phyloP scores from a whole-genome alignment of 2,888 invertebrate species.

The Dasysyrphus albostriatus region DNA sequence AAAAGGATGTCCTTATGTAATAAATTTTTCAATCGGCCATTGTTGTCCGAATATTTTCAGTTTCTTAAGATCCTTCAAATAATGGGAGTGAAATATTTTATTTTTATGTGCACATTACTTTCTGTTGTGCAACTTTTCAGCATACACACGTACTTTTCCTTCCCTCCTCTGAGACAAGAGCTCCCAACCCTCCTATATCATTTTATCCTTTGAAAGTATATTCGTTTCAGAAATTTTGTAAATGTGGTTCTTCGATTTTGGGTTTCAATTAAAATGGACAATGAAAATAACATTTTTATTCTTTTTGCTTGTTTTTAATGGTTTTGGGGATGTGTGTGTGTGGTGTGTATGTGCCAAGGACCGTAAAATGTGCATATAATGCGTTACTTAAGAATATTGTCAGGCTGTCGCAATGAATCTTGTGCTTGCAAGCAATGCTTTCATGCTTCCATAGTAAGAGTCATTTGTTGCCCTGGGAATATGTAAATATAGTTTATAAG shows the following conservation, averaged over 20 bases:
- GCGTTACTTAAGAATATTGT: constrained; percentile 60
- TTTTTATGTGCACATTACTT: constrained; percentile 75
- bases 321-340: constrained; percentile 16
- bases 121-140: constrained; percentile 68
- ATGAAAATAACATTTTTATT: constrained; percentile 44
- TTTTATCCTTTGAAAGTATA: constrained; percentile 21
- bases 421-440: constrained; percentile 44
- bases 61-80: constrained; percentile 68
- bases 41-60: constrained; percentile 73
- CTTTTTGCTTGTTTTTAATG: constrained; percentile 47
- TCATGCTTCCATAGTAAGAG: constrained; percentile 47
- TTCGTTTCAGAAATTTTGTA: constrained; percentile 54
- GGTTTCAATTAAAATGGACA: constrained; percentile 73
- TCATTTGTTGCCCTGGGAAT: constrained; percentile 35
- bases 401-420: constrained; percentile 63
- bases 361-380: constrained; percentile 72
- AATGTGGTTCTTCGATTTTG: constrained; percentile 64
- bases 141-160: constrained; percentile 17
- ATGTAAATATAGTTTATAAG: constrained; percentile 67
- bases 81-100: constrained; percentile 70
- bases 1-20: constrained; percentile 58
- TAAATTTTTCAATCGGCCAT: constrained; percentile 74
- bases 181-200: constrained; percentile 1
- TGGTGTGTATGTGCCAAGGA: constrained; percentile 34
- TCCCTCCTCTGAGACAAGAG: background rate